These are phyloP conservation scores for Styela plicata DNA, from an alignment of 23 tunicate genomes.

Conservation along the genomic window DNA sequence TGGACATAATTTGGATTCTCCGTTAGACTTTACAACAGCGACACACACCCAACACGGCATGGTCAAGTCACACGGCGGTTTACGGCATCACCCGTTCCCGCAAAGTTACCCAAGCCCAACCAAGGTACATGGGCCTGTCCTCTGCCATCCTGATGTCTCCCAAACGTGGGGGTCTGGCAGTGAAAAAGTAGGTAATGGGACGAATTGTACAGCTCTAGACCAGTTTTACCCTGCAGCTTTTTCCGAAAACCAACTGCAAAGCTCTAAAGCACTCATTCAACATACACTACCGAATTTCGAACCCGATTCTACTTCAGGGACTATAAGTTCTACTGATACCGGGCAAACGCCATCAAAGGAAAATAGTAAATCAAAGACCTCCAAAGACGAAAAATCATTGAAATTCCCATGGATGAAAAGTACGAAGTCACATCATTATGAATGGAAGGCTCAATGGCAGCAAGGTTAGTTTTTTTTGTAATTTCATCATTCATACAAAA, in stretches of 20 bases:
- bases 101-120: neutral
- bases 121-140: neutral
- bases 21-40: neutral
- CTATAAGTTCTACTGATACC: neutral
- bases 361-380: neutral
- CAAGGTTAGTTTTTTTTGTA: no score
- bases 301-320: neutral
- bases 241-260: neutral
- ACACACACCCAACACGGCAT: neutral
- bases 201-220: neutral
- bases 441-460: conserved; percentile 95
- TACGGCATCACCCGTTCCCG: neutral
- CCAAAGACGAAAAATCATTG: conserved; percentile 4
- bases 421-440: conserved; percentile 86
- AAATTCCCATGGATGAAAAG: conserved; percentile 94
- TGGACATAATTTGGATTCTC: neutral
- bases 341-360: neutral
- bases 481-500: no score
- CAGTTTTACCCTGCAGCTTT: neutral
- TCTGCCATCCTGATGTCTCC: neutral
- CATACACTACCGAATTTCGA: neutral
- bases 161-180: neutral
- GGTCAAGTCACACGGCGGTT: neutral
- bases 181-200: neutral
- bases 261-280: neutral